Conservation (phyloP, 2,888 invertebrate species). For the Sipha maydis region DNA sequence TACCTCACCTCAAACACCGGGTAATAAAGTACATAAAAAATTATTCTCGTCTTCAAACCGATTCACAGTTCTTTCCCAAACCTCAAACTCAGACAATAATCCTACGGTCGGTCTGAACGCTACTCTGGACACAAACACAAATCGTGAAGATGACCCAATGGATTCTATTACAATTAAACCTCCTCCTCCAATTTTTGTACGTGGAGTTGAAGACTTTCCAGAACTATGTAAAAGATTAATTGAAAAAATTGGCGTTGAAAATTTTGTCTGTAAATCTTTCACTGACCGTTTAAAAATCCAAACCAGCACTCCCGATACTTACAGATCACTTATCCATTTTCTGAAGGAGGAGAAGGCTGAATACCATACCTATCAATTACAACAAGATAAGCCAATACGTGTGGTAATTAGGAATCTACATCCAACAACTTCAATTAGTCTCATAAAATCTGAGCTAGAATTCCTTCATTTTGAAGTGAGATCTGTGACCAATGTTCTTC, state of each 20-base stretch:
- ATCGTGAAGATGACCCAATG: neutral
- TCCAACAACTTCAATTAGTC: no score
- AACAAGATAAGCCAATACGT: neutral
- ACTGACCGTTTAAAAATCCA: neutral
- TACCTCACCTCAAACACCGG: neutral
- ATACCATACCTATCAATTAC: neutral
- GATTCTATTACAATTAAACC: no score
- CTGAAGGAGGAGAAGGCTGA: neutral
- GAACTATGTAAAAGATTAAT: neutral
- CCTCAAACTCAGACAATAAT: no score
- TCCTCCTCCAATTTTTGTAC: no score
- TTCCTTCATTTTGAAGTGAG: no score
- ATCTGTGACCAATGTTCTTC: no score
- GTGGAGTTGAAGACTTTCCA: neutral
- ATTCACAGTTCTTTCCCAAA: neutral
- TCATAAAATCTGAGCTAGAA: no score
- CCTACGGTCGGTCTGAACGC: neutral
- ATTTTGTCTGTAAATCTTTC: neutral
- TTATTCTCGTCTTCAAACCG: neutral
- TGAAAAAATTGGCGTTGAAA: slow-evolving; percentile 8
- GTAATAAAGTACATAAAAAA: neutral
- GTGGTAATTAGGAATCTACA: no score
- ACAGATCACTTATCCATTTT: slow-evolving; percentile 6
- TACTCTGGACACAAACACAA: neutral
- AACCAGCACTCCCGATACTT: slow-evolving; percentile 1